Conservation (phyloP, 2,113 vertebrate species). For the Triplophysa siluroides region DNA sequence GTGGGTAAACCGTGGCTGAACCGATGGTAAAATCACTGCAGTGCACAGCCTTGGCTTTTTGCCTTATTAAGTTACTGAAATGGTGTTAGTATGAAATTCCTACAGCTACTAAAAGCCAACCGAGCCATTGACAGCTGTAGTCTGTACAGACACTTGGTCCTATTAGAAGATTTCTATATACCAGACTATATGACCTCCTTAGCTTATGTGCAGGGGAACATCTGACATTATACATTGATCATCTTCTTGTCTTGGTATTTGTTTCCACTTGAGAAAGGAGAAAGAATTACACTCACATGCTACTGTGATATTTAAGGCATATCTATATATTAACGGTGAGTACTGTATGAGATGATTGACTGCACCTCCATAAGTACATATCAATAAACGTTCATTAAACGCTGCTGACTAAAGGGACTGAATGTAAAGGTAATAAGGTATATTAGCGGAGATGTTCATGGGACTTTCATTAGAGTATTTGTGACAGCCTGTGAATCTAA, state of each 20-base stretch:
- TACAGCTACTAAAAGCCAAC: slow-evolving; percentile 13
- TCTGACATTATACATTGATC: slow-evolving; percentile 36
- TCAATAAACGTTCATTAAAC: slow-evolving; percentile 30
- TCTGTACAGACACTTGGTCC: background rate
- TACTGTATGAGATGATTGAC: background rate
- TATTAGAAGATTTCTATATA: slow-evolving; percentile 29
- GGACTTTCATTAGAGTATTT: slow-evolving; percentile 12
- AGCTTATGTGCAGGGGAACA: slow-evolving; percentile 38
- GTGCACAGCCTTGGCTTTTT: background rate
- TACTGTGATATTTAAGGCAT: background rate
- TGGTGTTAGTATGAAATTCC: background rate
- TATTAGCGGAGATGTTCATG: slow-evolving; percentile 27
- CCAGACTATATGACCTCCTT: slow-evolving; percentile 35
- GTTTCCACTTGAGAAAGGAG: background rate
- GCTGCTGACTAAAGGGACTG: slow-evolving; percentile 7
- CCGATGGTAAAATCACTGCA: too few relatives aligned
- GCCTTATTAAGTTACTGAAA: background rate
- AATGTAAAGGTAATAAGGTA: background rate
- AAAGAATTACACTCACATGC: slow-evolving; percentile 1
- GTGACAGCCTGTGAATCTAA: slow-evolving; percentile 18
- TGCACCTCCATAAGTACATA: background rate
- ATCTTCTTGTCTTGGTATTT: slow-evolving; percentile 2
- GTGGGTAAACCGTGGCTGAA: too few relatives aligned
- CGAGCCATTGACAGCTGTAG: background rate
- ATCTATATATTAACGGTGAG: background rate